phyloP scores from a whole-genome alignment of 2,888 invertebrate species.

The Erynnis tages region DNA sequence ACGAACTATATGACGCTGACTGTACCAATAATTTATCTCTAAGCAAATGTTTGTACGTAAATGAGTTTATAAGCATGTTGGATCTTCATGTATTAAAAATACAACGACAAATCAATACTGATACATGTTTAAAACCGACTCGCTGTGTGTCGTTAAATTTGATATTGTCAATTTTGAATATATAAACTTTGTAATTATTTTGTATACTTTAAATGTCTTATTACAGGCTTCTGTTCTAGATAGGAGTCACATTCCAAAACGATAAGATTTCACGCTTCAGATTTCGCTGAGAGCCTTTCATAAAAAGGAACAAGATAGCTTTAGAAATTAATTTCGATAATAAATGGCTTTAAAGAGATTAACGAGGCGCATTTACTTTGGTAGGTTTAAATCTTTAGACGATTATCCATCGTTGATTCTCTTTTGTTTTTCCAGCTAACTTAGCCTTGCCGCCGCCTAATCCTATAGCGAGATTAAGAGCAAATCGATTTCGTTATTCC shows the following conservation, averaged over 20 bases:
- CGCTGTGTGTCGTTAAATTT: conserved; percentile 21
- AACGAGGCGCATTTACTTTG: conserved; percentile 36
- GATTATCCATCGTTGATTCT: conserved; percentile 44
- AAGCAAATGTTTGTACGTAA: conserved; percentile 33
- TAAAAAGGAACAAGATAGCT: conserved; percentile 16
- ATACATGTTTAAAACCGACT: conserved; percentile 32
- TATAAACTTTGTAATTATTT: conserved; percentile 14
- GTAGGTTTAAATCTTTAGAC: conserved; percentile 36
- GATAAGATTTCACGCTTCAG: conserved; percentile 15
- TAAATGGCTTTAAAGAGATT: conserved; percentile 38
- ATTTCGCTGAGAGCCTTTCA: conserved; percentile 1
- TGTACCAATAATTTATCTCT: conserved; percentile 25
- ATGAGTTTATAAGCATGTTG: conserved; percentile 30
- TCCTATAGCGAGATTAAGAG: conserved; percentile 56
- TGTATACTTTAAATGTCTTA: conserved; percentile 8
- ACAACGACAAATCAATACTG: conserved; percentile 46
- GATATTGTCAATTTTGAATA: conserved; percentile 21
- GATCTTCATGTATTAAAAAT: conserved; percentile 46
- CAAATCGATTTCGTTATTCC: conserved; percentile 57
- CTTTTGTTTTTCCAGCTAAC: conserved; percentile 56
- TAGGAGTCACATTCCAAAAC: conserved; percentile 4
- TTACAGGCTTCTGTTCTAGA: conserved; percentile 7
- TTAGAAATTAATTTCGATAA: conserved; percentile 28
- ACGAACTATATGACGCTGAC: no score
- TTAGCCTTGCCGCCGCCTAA: conserved; percentile 43